Base-by-base conservation (phyloP, 1,140 invertebrate species). In the Anagrus nilaparvatae region DNA sequence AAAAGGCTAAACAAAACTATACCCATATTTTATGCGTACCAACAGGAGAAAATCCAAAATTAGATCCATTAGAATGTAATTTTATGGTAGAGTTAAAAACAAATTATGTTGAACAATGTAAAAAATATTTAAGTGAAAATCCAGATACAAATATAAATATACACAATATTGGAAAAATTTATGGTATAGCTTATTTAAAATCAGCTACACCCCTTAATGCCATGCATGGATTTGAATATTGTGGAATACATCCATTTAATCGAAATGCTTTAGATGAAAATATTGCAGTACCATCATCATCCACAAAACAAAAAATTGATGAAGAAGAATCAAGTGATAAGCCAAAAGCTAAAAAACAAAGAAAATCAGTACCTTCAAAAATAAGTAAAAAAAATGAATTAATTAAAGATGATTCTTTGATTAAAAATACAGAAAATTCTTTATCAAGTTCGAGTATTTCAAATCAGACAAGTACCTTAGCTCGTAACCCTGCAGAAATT, bases 1-100 rank as follows among this genome's bases (percentile, higher is more conserved):
- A 30, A 20, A 30, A 40, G 23, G 4, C 18, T 23, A 14, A 10
- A 23, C 6, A 21, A 32, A 2, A 4, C 3, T 31, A 40, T 24
- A 24, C 24, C 23, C 13, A 40, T 17, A 31, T 40, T 17, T 24
- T 32, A 24, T 10, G n/a, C 24, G 32, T 40, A 21, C 20, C 20
- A 32, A n/a, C n/a, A n/a, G n/a, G n/a, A n/a, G 12, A 14, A 3
- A 32, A 12, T 17, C 8, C 13, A 21, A 29, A 29, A n/a, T n/a
- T n/a, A n/a, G 4, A 31, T 19, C 12, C 10, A 38, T 38, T 38
- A 19, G 16, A 38, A 6, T 5, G 17, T 6, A 3, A 38, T 29
- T 28, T 38, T 13, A 29, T 29, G 25, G n/a, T 2, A 28, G 16
- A 19, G 5, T 19, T 28, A 29, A 18, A 38, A 19, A 38, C 4